Conservation (phyloP, 2,113 vertebrate species). For the Xerus inauris region DNA sequence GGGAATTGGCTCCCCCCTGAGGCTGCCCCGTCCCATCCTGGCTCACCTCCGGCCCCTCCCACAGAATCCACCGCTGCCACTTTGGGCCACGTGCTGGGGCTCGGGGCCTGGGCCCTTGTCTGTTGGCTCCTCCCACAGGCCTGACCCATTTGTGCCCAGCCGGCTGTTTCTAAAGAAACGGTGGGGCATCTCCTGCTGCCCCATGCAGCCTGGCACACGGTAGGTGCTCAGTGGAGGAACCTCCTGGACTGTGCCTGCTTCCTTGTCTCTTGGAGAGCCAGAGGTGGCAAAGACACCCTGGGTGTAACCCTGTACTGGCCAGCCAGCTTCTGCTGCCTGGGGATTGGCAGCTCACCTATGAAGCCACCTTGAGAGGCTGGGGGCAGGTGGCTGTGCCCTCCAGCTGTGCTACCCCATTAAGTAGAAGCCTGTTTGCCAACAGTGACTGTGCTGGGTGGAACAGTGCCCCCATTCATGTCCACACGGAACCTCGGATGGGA, state of each 20-base stretch:
- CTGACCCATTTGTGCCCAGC: neutral
- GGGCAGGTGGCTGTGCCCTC: neutral
- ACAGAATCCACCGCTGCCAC: neutral
- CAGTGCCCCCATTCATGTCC: neutral
- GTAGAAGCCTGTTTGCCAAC: neutral
- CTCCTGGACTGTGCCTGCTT: rapidly evolving
- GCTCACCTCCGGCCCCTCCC: neutral
- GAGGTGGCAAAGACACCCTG: neutral
- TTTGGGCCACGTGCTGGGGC: neutral
- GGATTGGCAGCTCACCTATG: neutral
- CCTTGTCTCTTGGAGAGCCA: neutral
- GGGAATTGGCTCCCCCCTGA: no score
- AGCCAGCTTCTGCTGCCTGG: neutral
- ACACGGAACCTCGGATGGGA: neutral
- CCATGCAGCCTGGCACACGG: neutral
- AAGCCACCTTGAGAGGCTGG: neutral
- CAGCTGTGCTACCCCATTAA: rapidly evolving
- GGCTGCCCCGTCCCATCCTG: neutral
- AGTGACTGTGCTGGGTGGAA: no score
- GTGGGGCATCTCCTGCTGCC: neutral
- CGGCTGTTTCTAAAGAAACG: no score
- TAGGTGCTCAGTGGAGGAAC: neutral
- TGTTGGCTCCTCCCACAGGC: no score
- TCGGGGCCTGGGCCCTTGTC: no score
- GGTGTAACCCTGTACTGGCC: neutral